Base-by-base conservation (phyloP, 2,797 vertebrate species). In the Yasuhikotakia modesta region DNA sequence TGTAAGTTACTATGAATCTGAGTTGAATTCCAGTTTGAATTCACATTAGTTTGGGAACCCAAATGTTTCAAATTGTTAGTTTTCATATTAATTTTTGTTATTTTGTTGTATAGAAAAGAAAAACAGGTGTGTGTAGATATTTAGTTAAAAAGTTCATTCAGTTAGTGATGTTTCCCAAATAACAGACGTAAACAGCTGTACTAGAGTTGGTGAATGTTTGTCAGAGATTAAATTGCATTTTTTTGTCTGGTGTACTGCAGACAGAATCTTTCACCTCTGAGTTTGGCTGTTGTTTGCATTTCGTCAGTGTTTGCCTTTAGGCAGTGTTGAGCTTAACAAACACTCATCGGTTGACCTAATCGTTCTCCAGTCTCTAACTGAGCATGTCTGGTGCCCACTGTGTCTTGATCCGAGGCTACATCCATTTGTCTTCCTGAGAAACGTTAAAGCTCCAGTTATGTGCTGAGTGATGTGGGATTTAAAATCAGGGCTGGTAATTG, bases 291-390 rank as follows among this genome's bases (percentile, higher is more conserved):
- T 81, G 79, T 90, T 89, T 89, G 85, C 76, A 82, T 87, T 88
- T 88, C 87, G 88, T 85, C 86, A 78, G 81, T 75, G 80, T 86
- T 79, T 81, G 86, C 84, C 70, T 81, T 52, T n/a, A 80, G 75
- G 85, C 82, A 77, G 78, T 77, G 85, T 63, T n/a, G 69, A 84
- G 79, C 83, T 86, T 82, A 84, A 76, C 87, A 85, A 72, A 84
- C 86, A 80, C 78, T 85, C 82, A 82, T 81, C 85, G 89, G 88
- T 89, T 88, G 87, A 85, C 83, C 81, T 90, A 87, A 90, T 91
- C 87, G 87, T 85, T 85, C 82, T 84, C 85, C 67, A 81, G 88
- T 89, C 85, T 86, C 84, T 21, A 46, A 21, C 52, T 71, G 63
- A 82, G 70, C 81, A 88, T 88, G 85, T 85, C 80, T 84, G 83